A percentile compares a stretch with the other conserved stretches of the same genome.
Evolutionary conservation across 2,888 invertebrate species (phyloP).

Genomic region (Mythimna impura): DNA sequence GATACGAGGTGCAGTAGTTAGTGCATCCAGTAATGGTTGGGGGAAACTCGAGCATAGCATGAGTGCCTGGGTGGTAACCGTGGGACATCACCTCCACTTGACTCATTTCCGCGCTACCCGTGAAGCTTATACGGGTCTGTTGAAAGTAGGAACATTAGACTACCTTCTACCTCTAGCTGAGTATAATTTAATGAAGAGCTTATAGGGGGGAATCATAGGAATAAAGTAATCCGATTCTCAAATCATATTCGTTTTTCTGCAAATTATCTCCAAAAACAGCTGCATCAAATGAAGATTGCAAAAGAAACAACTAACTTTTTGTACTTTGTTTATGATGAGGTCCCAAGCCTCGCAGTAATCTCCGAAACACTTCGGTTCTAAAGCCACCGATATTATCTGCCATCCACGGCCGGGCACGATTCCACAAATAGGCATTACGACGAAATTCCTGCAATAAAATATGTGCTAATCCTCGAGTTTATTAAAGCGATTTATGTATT

Average conservation of each 20-base stretch:
- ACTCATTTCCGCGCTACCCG: conserved; percentile 84
- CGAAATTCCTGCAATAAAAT: conserved; percentile 77
- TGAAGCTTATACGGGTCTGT: conserved; percentile 79
- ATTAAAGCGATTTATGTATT: background rate
- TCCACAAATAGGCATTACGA: conserved; percentile 86
- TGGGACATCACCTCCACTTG: conserved; percentile 84
- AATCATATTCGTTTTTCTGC: background rate
- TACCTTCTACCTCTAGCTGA: background rate
- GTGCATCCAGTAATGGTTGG: conserved; percentile 86
- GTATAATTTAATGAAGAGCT: background rate
- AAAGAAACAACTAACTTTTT: conserved; percentile 75
- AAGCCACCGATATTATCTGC: conserved; percentile 86
- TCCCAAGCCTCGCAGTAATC: conserved; percentile 87
- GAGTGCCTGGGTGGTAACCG: conserved; percentile 81
- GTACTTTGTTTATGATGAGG: conserved; percentile 79
- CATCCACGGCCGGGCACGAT: conserved; percentile 83
- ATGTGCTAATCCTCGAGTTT: background rate
- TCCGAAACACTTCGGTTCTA: conserved; percentile 82
- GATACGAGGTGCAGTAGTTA: conserved; percentile 82
- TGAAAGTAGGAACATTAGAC: conserved; percentile 4
- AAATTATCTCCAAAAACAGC: background rate
- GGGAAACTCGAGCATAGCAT: conserved; percentile 85
- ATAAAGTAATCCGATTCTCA: too few relatives aligned
- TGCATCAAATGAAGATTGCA: background rate
- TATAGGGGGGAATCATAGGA: background rate